Evolutionary conservation across 1,140 invertebrate species (phyloP).

Genomic region (Drosophila jambulina): DNA sequence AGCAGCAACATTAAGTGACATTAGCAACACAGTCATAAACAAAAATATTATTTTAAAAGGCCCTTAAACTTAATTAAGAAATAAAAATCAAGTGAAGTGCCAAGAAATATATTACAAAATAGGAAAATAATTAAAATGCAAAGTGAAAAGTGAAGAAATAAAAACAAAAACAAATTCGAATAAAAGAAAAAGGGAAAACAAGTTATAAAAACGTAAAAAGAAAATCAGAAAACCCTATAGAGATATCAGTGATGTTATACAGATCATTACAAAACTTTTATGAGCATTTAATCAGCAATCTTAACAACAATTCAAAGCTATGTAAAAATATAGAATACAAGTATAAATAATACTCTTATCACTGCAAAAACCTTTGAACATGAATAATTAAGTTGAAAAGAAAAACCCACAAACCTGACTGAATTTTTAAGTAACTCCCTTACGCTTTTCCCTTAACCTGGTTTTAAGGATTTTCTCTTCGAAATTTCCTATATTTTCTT

Average conservation of each 20-base stretch:
- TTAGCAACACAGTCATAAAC: conserved; percentile 18
- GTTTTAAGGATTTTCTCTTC: not conserved
- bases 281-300: not conserved
- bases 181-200: conserved; percentile 1
- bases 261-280: not conserved
- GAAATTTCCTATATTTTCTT: not conserved
- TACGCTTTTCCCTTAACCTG: not conserved
- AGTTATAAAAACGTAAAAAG: conserved; percentile 1
- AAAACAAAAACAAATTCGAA: conserved; percentile 1
- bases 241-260: conserved; percentile 15
- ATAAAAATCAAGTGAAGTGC: conserved; percentile 16
- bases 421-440: not conserved
- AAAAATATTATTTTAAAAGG: conserved; percentile 13
- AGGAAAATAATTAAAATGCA: conserved; percentile 1
- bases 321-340: not conserved
- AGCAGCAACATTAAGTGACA: conserved; percentile 15
- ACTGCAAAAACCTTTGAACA: not conserved
- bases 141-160: conserved; percentile 8
- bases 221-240: not conserved
- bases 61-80: conserved; percentile 35
- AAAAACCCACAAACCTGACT: not conserved
- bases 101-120: conserved; percentile 11
- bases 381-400: not conserved
- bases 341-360: not conserved
- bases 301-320: not conserved